phyloP scores from a whole-genome alignment of 1,140 invertebrate species.

The Drosophila truncata region DNA sequence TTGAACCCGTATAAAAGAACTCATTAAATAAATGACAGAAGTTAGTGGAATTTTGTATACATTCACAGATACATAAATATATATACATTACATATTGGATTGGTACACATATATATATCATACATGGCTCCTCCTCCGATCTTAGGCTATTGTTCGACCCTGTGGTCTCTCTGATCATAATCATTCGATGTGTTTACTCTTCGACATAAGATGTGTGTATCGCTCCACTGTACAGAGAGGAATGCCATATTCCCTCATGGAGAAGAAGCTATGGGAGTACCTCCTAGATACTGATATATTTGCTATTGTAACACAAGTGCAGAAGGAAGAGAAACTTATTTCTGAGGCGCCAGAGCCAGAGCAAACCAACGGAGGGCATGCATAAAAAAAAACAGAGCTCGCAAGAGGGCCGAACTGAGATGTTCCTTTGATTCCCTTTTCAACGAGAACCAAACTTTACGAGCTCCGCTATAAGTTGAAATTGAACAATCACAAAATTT shows the following conservation, averaged over 20 bases:
- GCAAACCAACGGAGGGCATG: slow-evolving; percentile 17
- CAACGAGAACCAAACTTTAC: not conserved
- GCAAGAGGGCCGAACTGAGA: not conserved
- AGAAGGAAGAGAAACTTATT: slow-evolving; percentile 25
- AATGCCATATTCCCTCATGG: not conserved
- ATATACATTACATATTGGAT: slow-evolving; percentile 65
- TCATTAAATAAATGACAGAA: slow-evolving; percentile 14
- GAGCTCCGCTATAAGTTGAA: not conserved
- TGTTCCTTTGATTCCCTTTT: not conserved
- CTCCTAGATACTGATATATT: slow-evolving; percentile 33
- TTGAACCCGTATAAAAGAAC: slow-evolving; percentile 6
- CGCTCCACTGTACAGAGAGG: slow-evolving; percentile 31
- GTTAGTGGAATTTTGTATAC: slow-evolving; percentile 44
- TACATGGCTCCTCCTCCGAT: slow-evolving; percentile 42
- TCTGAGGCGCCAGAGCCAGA: slow-evolving; percentile 37
- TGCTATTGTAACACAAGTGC: slow-evolving; percentile 73
- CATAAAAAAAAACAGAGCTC: not conserved
- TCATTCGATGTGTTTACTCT: slow-evolving; percentile 16
- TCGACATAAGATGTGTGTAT: slow-evolving; percentile 40
- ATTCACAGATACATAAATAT: slow-evolving; percentile 65
- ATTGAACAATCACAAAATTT: slow-evolving; percentile 20
- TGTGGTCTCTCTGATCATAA: slow-evolving; percentile 10
- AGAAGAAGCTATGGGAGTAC: slow-evolving; percentile 20
- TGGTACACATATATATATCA: slow-evolving; percentile 71
- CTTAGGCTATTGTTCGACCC: slow-evolving; percentile 31